Base-by-base conservation (phyloP, 1,140 invertebrate genomes). In the Trissolcus basalis region DNA sequence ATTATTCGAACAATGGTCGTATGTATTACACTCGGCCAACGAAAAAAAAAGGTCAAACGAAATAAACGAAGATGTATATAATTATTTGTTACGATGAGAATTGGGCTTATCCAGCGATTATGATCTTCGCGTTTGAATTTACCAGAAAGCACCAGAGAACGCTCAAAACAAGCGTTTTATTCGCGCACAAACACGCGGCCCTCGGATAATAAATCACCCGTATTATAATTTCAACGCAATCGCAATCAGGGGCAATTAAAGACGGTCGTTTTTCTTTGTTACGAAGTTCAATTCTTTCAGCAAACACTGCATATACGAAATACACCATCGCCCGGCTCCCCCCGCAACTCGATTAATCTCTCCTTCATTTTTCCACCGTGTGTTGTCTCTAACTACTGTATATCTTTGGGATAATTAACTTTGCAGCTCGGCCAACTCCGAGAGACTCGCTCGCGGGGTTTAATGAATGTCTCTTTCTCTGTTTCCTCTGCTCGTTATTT, bases 391-490 rank as follows among this genome's bases (percentile, higher is more conserved):
- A 64, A 71, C 67, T 71, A 71, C 67, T 61, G 67, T 61, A 63
- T 63, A 71, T 71, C 67, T 70, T 61, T 70, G 50, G 59, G 58
- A 71, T 71, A 71, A 71, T 71, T 71, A 71, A 71, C 68, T 71
- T 71, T 63, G 68, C 63, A 71, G 56, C 67, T 70, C 67, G 50
- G 50, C 67, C 45, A 71, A 63, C 59, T 71, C 68, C 68, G 44
- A 47, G 9, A 9, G 27, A 13, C 33, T 43, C 33, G 16, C 53
- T 27, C 19, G 27, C 32, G 33, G 69, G 59, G 53, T 72, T 72
- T 72, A 72, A 72, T 72, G 69, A 72, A 72, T 64, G 59, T 64
- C 69, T 72, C 69, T 59, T 70, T 72, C 69, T 65, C 60, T 64
- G 55, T 72, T 72, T 72, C 60, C 69, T 64, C 12, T 15, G 69